Evolutionary conservation across 2,888 invertebrate genomes (phyloP), one percentile per base, ranked within the genome.

Genomic region (Caenorhabditis doughertyi): DNA sequence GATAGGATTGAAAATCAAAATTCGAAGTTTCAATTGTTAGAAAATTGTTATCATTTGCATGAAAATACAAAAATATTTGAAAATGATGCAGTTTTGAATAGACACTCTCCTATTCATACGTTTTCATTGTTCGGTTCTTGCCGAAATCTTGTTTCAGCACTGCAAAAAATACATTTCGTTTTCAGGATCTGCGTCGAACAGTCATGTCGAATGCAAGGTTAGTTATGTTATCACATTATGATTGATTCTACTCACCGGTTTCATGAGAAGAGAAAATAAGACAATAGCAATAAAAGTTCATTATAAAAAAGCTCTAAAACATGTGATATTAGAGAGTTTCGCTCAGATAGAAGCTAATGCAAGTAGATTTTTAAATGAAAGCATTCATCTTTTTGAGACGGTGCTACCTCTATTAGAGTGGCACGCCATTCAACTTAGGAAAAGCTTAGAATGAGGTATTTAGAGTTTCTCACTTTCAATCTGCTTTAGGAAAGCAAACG

Each of bases 201-300:
- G 72, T 82, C 62, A 82, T 82, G 82, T 77, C 82, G 72, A 77
- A 72, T 32, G 77, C 82, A 55, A 74, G 82, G 82, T 77, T 29
- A 62, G 77, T 82, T 72, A 49, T 71, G 71, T 39, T 21, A 2
- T 39, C 3, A 8, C 13, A n/a, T 56, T 11, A 32, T 56, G 9
- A 35, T 44, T 23, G 25, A 60, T 13, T 42, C 27, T 27, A 42
- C 25, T 60, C 35, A 60, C 42, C 42, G 16, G 60, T 60, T 23
- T 60, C 27, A 60, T 60, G 13, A 42, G 16, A 13, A n/a, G 16
- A 21, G 18, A 16, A 13, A 21, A 27, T 60, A 51, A 23, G 9
- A 23, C 21, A 44, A 58, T 56, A 47, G 47, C 29, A 49, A 67
- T 21, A 23, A 29, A 11, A 8, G 35, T 35, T 35, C 9, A 35